Evolutionary conservation across 2,113 vertebrate species (phyloP), one percentile per base, ranked within the genome.

Genomic region (Rhinogobius similis): DNA sequence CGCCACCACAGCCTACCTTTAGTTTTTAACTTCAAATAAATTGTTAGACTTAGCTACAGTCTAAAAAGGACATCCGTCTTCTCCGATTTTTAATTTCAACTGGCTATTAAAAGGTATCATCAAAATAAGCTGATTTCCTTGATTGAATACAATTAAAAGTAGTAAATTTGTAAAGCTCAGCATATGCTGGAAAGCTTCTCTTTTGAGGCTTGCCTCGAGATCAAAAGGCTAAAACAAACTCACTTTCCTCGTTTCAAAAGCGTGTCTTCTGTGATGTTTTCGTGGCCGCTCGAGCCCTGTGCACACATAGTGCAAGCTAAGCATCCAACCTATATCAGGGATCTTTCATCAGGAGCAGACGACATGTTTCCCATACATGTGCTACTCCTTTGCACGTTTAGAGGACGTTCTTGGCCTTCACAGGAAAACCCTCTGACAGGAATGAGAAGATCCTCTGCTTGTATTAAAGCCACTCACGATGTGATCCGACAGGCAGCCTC

Each of bases 371-470:
- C 76, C 85, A 86, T 86, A 70, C 67, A 76, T 77, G 80, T 55
- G 70, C 83, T 78, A 80, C 79, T 86, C 83, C 73, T 64, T 71
- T 52, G 65, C 67, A 29, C 44, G 62, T 74, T 82, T 79, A 79
- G 82, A 87, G 82, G 88, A 88, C 82, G 82, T 86, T 82, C 81
- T 85, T 78, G 77, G 87, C 78, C 82, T 84, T 81, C 71, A 80
- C 73, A 82, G 72, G 75, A 78, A 82, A 82, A 56, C 52, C 68
- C 59, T 84, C 70, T 89, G 85, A 88, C 86, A 86, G 79, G 79
- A 72, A 83, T 79, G 83, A 83, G 85, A 75, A 83, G 75, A 85
- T 77, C 72, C 68, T 79, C 50, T 68, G 36, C 24, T 65, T n/a
- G 52, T 69, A 86, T 86, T 67, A 86, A 88, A 88, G 86, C 38